These are phyloP conservation scores for Temnothorax curvispinosus DNA, from an alignment of 1,140 invertebrate genomes.

Conservation along the genomic window DNA sequence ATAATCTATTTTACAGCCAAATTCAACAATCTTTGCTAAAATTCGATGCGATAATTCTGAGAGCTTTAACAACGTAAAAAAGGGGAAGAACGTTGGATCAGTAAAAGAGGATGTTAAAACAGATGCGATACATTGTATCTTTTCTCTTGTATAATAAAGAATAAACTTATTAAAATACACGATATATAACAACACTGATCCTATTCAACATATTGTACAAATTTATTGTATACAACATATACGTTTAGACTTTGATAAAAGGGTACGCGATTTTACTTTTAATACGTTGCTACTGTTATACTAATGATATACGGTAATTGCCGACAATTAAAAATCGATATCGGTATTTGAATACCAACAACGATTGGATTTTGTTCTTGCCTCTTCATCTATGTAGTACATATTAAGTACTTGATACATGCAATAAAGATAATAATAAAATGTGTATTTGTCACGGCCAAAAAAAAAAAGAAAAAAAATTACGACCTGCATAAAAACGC, in stretches of 20 bases:
- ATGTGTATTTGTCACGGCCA: slow-evolving; percentile 62
- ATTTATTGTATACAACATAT: slow-evolving; percentile 13
- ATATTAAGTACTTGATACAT: slow-evolving; percentile 46
- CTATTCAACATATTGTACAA: slow-evolving; percentile 26
- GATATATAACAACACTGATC: slow-evolving; percentile 53
- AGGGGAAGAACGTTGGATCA: slow-evolving; percentile 49
- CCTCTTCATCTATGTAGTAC: slow-evolving; percentile 16
- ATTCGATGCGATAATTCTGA: slow-evolving; percentile 74
- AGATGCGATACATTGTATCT: slow-evolving; percentile 50
- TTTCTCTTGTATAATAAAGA: slow-evolving; percentile 54
- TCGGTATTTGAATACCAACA: background rate
- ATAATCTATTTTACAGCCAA: slow-evolving; percentile 84
- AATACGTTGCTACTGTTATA: slow-evolving; percentile 24
- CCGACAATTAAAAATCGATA: slow-evolving; percentile 16
- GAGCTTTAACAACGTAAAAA: slow-evolving; percentile 67
- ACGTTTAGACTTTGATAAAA: slow-evolving; percentile 37
- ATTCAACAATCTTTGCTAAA: slow-evolving; percentile 84
- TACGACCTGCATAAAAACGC: slow-evolving; percentile 67
- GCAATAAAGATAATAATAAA: slow-evolving; percentile 62
- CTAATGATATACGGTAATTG: slow-evolving; percentile 2
- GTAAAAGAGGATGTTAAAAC: slow-evolving; percentile 70
- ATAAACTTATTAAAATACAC: slow-evolving; percentile 59
- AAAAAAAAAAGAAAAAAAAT: slow-evolving; percentile 72
- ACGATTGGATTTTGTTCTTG: slow-evolving; percentile 24
- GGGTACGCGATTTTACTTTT: background rate